Conservation (phyloP, 1,140 invertebrate species). For the Neotoxoptera formosana region DNA sequence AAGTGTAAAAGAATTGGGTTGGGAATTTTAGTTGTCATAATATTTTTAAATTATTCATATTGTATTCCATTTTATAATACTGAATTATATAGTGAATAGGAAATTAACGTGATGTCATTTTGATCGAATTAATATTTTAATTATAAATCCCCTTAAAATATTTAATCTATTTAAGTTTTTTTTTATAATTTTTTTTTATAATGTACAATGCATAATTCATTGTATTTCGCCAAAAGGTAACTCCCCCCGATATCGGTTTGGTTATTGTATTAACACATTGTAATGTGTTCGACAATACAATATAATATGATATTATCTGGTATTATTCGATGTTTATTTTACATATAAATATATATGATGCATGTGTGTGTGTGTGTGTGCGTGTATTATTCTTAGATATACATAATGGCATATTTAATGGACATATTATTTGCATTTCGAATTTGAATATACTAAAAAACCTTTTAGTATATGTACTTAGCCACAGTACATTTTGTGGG, state of each 20-base stretch:
- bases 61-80: background rate
- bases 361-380: too few species aligned
- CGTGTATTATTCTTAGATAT: background rate
- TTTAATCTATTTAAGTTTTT: background rate
- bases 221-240: background rate
- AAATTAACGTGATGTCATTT: background rate
- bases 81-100: background rate
- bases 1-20: background rate
- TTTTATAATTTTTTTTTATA: background rate
- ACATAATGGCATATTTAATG: background rate
- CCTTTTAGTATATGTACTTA: background rate
- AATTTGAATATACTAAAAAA: constrained; percentile 20
- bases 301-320: background rate
- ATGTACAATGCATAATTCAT: background rate
- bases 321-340: background rate
- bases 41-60: background rate
- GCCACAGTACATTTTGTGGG: background rate
- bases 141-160: background rate
- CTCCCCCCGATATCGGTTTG: background rate
- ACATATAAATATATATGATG: background rate
- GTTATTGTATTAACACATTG: too few species aligned
- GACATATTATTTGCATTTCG: background rate
- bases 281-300: background rate
- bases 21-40: background rate
- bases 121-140: background rate